Conservation (phyloP, 2,888 invertebrate genomes). For the Phyllotreta striolata region DNA sequence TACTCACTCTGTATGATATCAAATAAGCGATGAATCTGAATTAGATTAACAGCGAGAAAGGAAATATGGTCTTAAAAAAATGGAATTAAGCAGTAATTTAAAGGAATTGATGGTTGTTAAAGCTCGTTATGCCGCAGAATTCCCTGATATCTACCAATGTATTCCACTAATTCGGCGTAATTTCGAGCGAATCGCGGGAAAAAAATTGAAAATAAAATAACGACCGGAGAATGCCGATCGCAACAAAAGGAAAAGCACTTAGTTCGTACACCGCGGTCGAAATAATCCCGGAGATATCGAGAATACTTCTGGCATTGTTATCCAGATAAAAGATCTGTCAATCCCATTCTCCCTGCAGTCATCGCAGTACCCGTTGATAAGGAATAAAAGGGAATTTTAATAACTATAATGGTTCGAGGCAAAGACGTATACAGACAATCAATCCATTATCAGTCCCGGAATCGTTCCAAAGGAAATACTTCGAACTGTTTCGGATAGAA, state of each 20-base stretch:
- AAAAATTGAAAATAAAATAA: too few relatives aligned
- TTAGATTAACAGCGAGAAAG: conserved; percentile 21
- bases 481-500: conserved; percentile 13
- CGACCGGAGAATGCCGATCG: too few relatives aligned
- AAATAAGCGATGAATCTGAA: conserved; percentile 26
- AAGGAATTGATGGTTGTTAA: conserved; percentile 20
- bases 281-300: conserved; percentile 31
- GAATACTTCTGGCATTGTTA: conserved; percentile 28
- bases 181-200: too few relatives aligned
- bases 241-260: conserved; percentile 25
- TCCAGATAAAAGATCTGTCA: conserved; percentile 34
- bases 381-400: conserved; percentile 48
- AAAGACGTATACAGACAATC: neutral
- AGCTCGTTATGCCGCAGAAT: conserved; percentile 5
- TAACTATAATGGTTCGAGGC: conserved; percentile 47
- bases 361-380: conserved; percentile 31
- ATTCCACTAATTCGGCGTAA: too few relatives aligned
- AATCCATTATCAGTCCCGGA: neutral
- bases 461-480: too few relatives aligned
- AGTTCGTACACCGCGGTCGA: conserved; percentile 18
- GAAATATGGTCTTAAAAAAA: conserved; percentile 27
- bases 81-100: conserved; percentile 28
- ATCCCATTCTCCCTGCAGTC: conserved; percentile 31
- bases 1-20: neutral
- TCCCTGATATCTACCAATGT: neutral